phyloP scores from a whole-genome alignment of 2,888 invertebrate genomes.

The Campaea margaritaria region DNA sequence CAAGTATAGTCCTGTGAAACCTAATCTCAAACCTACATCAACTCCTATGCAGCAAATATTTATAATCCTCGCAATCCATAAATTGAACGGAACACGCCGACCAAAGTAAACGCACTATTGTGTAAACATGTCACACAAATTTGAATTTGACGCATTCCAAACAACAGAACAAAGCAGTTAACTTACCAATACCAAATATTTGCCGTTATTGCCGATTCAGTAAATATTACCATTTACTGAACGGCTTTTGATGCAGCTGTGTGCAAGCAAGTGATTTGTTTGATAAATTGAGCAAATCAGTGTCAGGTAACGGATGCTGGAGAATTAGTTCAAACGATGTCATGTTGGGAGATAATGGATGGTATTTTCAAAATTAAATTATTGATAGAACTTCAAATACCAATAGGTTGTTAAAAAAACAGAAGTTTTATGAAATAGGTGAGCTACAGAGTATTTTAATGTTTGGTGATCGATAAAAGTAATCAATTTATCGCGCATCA shows the following conservation, averaged over 20 bases:
- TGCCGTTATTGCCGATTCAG: constrained; percentile 15
- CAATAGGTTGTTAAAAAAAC: no score
- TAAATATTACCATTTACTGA: constrained; percentile 23
- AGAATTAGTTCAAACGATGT: constrained; percentile 2
- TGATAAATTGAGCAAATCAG: constrained; percentile 29
- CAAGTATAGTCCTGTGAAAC: constrained; percentile 7
- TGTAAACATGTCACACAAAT: constrained; percentile 62
- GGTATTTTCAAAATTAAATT: neutral
- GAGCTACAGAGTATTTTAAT: no score
- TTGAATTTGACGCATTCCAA: constrained; percentile 49
- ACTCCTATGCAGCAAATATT: constrained; percentile 13
- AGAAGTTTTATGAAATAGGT: no score
- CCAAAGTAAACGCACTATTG: constrained; percentile 33
- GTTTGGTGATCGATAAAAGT: no score
- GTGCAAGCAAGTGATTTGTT: constrained; percentile 33
- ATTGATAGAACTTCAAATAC: neutral
- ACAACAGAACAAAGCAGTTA: constrained; percentile 45
- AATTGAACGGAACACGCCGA: neutral
- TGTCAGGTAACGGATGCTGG: constrained; percentile 16
- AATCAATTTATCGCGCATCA: no score
- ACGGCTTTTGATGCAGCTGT: constrained; percentile 26
- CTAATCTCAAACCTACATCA: constrained; percentile 4
- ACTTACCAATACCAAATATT: constrained; percentile 44
- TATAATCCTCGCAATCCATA: constrained; percentile 24
- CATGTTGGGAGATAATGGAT: neutral